These are phyloP conservation scores for Hetaerina americana DNA, from an alignment of 1,140 invertebrate species.

Conservation along the genomic window DNA sequence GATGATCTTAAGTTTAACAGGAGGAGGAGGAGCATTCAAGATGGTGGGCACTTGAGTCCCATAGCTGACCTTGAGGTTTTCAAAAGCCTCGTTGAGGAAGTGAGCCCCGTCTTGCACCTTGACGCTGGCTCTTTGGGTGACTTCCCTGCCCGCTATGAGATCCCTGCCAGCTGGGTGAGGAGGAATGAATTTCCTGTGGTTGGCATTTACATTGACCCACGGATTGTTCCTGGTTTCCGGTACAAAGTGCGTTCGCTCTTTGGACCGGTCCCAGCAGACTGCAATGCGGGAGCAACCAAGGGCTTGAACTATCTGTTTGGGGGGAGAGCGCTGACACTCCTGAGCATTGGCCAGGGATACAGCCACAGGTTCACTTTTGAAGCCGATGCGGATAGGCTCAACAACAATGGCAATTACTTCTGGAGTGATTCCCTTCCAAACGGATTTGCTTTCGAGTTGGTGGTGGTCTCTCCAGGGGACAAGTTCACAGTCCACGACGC, in stretches of 20 bases:
- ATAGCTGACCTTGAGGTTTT: not conserved
- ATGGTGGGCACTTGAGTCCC: not conserved
- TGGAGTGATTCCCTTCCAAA: conserved; percentile 60
- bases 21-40: not conserved
- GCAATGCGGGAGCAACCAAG: not conserved
- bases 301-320: conserved; percentile 34
- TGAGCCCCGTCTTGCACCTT: conserved; percentile 20
- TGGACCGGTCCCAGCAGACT: not conserved
- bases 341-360: conserved; percentile 58
- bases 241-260: conserved; percentile 54
- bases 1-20: not conserved
- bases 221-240: conserved; percentile 56
- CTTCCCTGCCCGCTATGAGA: conserved; percentile 45
- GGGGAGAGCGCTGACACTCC: conserved; percentile 46
- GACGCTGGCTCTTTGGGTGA: conserved; percentile 43
- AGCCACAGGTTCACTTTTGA: conserved; percentile 59
- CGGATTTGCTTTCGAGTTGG: conserved; percentile 58
- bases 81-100: conserved; percentile 11
- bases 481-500: conserved; percentile 54
- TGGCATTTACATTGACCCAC: conserved; percentile 56
- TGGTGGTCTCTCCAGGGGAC: conserved; percentile 50
- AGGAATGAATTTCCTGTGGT: conserved; percentile 54
- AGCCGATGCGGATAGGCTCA: conserved; percentile 41
- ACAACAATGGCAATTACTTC: conserved; percentile 57
- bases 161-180: conserved; percentile 34